Percentiles rank a stretch among this genome's conserved stretches.
Evolutionary conservation across 2,113 vertebrate species (phyloP).

Genomic region (Probosciger aterrimus): DNA sequence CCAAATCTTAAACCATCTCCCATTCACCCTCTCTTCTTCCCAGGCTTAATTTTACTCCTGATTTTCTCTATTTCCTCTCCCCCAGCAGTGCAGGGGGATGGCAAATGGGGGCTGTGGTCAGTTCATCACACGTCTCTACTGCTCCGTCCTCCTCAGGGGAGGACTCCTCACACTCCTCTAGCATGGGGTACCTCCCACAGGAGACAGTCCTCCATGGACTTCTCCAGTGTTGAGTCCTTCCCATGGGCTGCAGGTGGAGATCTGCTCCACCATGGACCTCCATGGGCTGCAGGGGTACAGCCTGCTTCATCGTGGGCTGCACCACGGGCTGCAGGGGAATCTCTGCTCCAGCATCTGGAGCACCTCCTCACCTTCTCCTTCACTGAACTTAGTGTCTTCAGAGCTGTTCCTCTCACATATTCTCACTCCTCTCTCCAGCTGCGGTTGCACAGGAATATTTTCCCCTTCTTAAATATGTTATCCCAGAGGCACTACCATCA

Average conservation of each 20-base stretch:
- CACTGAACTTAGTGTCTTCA: neutral
- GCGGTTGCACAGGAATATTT: neutral
- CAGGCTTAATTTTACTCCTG: rapidly evolving
- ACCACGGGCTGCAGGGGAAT: neutral
- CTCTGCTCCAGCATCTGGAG: neutral
- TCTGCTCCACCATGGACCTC: neutral
- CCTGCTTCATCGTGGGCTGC: neutral
- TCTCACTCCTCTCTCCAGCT: neutral
- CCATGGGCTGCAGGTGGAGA: neutral
- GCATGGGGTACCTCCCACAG: rapidly evolving
- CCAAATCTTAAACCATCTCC: neutral
- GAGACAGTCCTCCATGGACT: neutral
- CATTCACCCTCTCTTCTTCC: neutral
- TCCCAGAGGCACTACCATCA: rapidly evolving
- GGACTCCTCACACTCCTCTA: neutral
- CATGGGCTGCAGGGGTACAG: neutral
- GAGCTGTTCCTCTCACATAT: neutral
- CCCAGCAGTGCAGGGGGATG: rapidly evolving
- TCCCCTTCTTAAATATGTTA: neutral
- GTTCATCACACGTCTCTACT: neutral
- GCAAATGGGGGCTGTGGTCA: rapidly evolving
- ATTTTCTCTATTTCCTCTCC: neutral
- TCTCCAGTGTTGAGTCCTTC: neutral
- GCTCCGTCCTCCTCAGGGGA: neutral
- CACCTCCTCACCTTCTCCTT: neutral